Base-by-base conservation (phyloP, 2,888 invertebrate species). In the Lypha dubia region DNA sequence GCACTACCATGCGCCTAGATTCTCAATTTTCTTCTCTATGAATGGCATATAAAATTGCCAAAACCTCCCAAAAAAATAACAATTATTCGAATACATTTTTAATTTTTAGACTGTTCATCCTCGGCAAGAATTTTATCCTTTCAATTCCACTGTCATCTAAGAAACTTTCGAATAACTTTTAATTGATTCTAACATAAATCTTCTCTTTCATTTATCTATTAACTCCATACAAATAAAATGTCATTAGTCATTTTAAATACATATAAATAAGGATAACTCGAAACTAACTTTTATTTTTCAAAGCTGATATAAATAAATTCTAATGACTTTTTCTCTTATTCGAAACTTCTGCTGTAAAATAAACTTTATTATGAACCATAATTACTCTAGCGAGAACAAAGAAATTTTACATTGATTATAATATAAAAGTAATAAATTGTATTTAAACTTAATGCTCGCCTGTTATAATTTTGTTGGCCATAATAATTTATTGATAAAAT, bases 401-500 rank as follows among this genome's bases (percentile, higher is more conserved):
- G 24, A 63, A 63, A 75, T 53, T 62, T 65, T 53, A 41, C 20
- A 46, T 38, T 62, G 81, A 81, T 67, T 73, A 32, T 49, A 63
- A 46, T 73, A 49, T 20, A 49, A 49, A 44, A 65, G 79, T 79
- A 65, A 81, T 81, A 75, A 81, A 81, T 75, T 81, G 63, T 70
- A 75, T 62, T 76, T 76, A 67, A 35, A 46, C 46, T 60, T 70
- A 62, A 75, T 68, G 62, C 44, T 62, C 44, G 35, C 44, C 53
- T 32, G 35, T 79, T 35, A 73, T 79, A 79, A n/a, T n/a, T 79
- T 76, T 76, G 70, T 76, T 70, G 62, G 49, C 56, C 56, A 70
- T 76, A 56, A 76, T 63, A 76, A 76, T 70, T 81, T 65, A 79
- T 70, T 83, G 83, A 83, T 79, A 83, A 83, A 83, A 79, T 83